Base-by-base conservation (phyloP, 2,888 invertebrate species). In the Amphipyra berbera region DNA sequence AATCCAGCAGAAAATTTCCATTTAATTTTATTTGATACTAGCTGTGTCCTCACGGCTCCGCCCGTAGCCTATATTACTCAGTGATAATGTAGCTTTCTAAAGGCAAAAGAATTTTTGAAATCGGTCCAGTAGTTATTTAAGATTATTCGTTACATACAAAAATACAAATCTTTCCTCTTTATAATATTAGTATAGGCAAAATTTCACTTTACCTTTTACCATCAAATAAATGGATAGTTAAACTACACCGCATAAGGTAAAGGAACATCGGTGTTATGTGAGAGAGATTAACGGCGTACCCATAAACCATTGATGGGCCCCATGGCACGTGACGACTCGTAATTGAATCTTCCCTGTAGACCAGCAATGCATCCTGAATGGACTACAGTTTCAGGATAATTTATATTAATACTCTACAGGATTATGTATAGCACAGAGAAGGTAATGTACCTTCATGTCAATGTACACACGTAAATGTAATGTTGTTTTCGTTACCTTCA, bases 281-380 rank as follows among this genome's bases (percentile, higher is more conserved):
- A n/a, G 12, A 41, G 50, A 50, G 33, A 37, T 40, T 40, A 54
- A 44, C 44, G 35, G 53, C 13, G 42, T 40, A 47, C 40, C 21
- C 54, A 40, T 55, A 55, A 58, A 49, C 56, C 56, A 50, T 79
- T 82, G 78, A 83, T 76, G 76, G 75, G 68, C 68, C 77, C 70
- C 68, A 45, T 50, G 78, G 61, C 78, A 85, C 84, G 85, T 82
- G 79, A 73, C 60, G 50, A 15, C 35, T 56, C 60, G 75, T 85
- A 84, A 85, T 84, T 83, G 84, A 76, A 83, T 75, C 69, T 65
- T 57, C 61, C 59, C 54, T 14, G 44, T 41, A 56, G 68, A 27
- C 45, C 27, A 33, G 13, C 52, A 35, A 46, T 54, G 57, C 48
- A 61, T 67, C 35, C 61, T 33, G 13, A n/a, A 52, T 12, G 13